A percentile compares a stretch with the other conserved stretches of the same genome.
These are phyloP conservation scores for Liopterus haemorrhoidalis DNA, from an alignment of 2,888 invertebrate genomes.

Conservation along the genomic window DNA sequence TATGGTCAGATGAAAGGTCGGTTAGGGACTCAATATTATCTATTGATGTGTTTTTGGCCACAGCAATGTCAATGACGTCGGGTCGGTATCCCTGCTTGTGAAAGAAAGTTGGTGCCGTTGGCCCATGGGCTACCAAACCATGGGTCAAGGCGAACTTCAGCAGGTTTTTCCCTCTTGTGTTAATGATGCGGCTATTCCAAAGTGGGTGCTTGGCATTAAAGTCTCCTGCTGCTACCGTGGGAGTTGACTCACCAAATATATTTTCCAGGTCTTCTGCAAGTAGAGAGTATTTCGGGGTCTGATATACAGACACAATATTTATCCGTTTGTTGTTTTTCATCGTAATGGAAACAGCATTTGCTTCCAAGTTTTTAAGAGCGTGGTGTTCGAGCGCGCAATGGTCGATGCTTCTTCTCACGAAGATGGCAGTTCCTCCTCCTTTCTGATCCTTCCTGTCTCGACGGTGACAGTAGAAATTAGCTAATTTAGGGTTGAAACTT, in stretches of 20 bases:
- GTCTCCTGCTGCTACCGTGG: neutral
- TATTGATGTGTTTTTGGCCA: slow-evolving; percentile 4
- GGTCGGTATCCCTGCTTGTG: neutral
- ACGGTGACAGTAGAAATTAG: no score
- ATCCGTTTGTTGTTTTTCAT: neutral
- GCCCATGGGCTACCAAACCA: neutral
- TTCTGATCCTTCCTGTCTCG: no score
- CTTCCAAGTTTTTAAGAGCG: neutral
- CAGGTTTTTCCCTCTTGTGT: slow-evolving; percentile 1
- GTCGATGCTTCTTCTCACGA: neutral
- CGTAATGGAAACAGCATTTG: neutral
- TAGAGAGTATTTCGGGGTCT: neutral
- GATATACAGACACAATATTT: neutral
- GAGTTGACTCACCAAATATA: neutral
- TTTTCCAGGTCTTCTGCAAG: neutral
- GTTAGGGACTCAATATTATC: slow-evolving; percentile 1
- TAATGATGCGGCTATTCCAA: slow-evolving; percentile 1
- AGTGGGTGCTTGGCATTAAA: slow-evolving; percentile 6
- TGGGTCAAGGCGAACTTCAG: neutral
- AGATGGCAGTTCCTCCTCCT: slow-evolving; percentile 8
- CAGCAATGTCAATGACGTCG: slow-evolving; percentile 16
- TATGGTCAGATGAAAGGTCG: slow-evolving; percentile 17
- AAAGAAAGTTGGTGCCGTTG: slow-evolving; percentile 5
- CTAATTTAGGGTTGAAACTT: neutral
- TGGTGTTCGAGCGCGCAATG: neutral